Conservation (phyloP, 2,797 vertebrate species). For the Gymnoscopelus microlampas region DNA sequence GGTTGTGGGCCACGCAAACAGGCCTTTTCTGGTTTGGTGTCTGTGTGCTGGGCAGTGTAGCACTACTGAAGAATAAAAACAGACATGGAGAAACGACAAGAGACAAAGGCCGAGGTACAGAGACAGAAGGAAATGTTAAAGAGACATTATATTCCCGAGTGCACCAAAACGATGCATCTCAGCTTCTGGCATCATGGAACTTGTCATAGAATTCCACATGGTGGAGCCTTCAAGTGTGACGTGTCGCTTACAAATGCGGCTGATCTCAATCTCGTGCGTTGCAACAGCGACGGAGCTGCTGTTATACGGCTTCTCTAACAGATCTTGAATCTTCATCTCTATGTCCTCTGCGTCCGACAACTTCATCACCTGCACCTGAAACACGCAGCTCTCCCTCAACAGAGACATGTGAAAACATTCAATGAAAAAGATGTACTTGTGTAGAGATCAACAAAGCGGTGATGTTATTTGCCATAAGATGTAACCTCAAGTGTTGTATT, state of each 20-base stretch:
- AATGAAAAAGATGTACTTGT: too few relatives aligned
- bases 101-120: background rate
- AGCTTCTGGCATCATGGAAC: background rate
- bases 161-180: background rate
- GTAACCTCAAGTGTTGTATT: background rate
- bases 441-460: background rate
- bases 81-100: conserved; percentile 5
- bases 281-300: conserved; percentile 46
- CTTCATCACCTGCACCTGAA: conserved; percentile 71
- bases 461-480: background rate
- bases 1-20: conserved; percentile 74
- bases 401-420: background rate
- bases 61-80: conserved; percentile 48
- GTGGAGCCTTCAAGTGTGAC: background rate
- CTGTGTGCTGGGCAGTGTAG: conserved; percentile 58
- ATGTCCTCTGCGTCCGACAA: conserved; percentile 53
- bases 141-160: too few relatives aligned
- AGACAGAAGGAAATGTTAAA: too few relatives aligned
- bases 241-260: conserved; percentile 69
- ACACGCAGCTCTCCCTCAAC: conserved; percentile 72
- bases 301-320: conserved; percentile 59
- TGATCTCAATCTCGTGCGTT: conserved; percentile 67
- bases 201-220: background rate
- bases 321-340: conserved; percentile 48
- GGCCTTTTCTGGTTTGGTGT: conserved; percentile 67